A percentile compares a stretch with the other conserved stretches of the same genome.
These are phyloP conservation scores for Hippoglossus hippoglossus DNA, from an alignment of 2,797 vertebrate genomes.

Conservation along the genomic window DNA sequence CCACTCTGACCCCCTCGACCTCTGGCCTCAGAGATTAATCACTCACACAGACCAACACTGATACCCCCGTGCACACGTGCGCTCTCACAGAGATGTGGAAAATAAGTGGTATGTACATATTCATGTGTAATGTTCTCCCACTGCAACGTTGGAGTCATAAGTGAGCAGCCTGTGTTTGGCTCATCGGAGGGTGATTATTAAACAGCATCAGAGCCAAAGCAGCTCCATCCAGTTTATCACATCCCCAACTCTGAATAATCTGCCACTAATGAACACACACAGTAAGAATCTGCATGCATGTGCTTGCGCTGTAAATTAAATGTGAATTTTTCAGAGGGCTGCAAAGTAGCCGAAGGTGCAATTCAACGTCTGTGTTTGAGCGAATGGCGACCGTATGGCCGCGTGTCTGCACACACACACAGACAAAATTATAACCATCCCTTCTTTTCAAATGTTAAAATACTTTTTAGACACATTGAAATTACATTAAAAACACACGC, in stretches of 20 bases:
- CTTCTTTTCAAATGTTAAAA: too few relatives aligned
- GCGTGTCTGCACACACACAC: neutral
- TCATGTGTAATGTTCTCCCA: neutral
- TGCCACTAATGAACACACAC: constrained; percentile 32
- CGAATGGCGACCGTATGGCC: neutral
- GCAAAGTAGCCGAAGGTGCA: too few relatives aligned
- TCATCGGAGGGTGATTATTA: constrained; percentile 52
- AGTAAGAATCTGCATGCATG: constrained; percentile 12
- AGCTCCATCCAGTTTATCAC: constrained; percentile 45
- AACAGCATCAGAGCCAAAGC: constrained; percentile 37
- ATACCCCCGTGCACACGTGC: neutral
- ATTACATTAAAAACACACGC: constrained; percentile 45
- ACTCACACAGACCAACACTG: constrained; percentile 14
- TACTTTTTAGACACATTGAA: constrained; percentile 31
- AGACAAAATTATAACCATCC: neutral
- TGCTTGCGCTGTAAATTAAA: neutral
- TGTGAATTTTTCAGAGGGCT: neutral
- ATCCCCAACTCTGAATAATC: constrained; percentile 49
- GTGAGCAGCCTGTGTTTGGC: neutral
- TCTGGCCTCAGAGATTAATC: constrained; percentile 63
- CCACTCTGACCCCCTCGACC: constrained; percentile 62
- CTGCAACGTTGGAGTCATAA: constrained; percentile 17
- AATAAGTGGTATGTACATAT: neutral
- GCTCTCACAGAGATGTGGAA: neutral
- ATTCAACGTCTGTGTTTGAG: neutral